Base-by-base conservation (phyloP, 2,888 invertebrate genomes). In the Malthinus flaveolus region DNA sequence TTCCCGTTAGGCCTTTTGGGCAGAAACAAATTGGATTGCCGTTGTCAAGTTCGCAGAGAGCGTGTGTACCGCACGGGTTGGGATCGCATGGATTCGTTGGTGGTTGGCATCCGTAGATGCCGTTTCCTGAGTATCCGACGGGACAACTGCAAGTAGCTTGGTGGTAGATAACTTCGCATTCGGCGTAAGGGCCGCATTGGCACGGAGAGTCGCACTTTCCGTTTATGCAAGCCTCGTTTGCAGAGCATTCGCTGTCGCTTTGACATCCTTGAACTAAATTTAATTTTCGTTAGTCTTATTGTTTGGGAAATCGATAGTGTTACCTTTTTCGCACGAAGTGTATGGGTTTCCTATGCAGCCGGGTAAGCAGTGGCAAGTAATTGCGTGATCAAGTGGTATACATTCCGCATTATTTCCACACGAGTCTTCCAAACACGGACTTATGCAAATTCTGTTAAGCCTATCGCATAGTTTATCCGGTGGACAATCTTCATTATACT, bases 401-500 rank as follows among this genome's bases (percentile, higher is more conserved):
- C 93, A 93, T 73, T 89, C 87, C 1, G 93, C 91, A 74, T 91
- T 90, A 56, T 88, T 88, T 34, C 91, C 93, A 71, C 93, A 93
- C 44, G 89, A 87, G 73, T 91, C 88, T 67, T 87, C 86, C 66
- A 84, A 82, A 73, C 93, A 93, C 1, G 92, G 91, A 76, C 87
- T 93, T 65, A 91, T 89, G 74, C 94, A 95, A 47, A 89, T 84
- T 73, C 93, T 83, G 72, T 93, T 93, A 48, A 93, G 80, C 67
- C 93, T 84, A 77, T 94, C 93, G 75, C 94, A 95, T 13, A 91
- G 81, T 70, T 91, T 87, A 70, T 89, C 86, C n/a, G 91, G 90
- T 52, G 93, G 92, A 74, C 94, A 95, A 72, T 94, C 93, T 81
- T 92, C 93, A 72, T 94, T 93, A 78, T 92, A 93, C 75, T 93